Evolutionary conservation across 1,140 invertebrate genomes (phyloP).

Genomic region (Anastrepha ludens): DNA sequence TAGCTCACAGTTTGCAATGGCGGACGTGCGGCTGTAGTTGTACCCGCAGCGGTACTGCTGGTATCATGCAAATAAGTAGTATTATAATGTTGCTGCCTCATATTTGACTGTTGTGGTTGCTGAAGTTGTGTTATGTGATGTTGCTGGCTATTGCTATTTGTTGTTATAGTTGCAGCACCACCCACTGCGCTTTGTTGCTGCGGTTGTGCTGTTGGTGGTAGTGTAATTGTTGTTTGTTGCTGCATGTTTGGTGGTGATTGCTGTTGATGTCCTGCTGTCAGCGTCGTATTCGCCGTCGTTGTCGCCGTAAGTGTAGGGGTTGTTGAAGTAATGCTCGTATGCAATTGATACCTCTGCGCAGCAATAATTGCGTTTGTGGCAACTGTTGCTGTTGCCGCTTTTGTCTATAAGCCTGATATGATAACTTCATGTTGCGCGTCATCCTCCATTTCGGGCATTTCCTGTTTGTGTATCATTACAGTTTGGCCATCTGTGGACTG

Average conservation of each 20-base stretch:
- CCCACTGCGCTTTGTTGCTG: slow-evolving; percentile 36
- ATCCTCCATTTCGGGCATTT: slow-evolving; percentile 72
- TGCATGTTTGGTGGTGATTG: slow-evolving; percentile 42
- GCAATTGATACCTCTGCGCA: slow-evolving; percentile 44
- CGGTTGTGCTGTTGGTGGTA: not conserved
- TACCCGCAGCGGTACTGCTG: not conserved
- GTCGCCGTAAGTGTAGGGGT: slow-evolving; percentile 32
- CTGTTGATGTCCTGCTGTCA: not conserved
- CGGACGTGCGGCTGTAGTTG: slow-evolving; percentile 17
- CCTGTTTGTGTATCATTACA: slow-evolving; percentile 72
- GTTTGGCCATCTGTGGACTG: slow-evolving; percentile 60
- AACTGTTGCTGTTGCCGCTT: slow-evolving; percentile 54
- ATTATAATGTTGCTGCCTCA: slow-evolving; percentile 32
- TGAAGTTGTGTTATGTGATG: slow-evolving; percentile 38
- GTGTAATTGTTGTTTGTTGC: slow-evolving; percentile 37
- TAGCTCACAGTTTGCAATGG: slow-evolving; percentile 45
- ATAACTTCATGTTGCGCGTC: slow-evolving; percentile 73
- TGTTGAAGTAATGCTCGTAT: slow-evolving; percentile 10
- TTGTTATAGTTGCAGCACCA: not conserved
- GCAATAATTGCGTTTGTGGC: slow-evolving; percentile 51
- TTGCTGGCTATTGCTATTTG: not conserved
- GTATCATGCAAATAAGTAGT: slow-evolving; percentile 20
- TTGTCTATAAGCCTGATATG: slow-evolving; percentile 73
- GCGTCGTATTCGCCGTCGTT: not conserved
- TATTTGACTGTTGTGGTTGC: slow-evolving; percentile 28